Base-by-base conservation (phyloP, 2,888 invertebrate genomes). In the Tipula helvola region DNA sequence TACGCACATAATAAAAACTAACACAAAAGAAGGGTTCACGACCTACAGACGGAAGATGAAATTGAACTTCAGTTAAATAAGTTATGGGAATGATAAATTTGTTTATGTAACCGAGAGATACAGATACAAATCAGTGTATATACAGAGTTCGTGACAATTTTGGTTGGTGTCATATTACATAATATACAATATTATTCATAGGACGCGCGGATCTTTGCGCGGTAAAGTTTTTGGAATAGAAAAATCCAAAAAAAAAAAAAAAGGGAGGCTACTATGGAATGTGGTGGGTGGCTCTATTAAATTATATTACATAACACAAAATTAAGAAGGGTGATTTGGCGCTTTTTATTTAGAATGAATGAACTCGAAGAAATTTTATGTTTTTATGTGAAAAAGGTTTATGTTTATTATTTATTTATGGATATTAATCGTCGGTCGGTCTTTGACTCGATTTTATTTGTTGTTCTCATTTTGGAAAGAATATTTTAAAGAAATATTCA, bases 351-450 rank as follows among this genome's bases (percentile, higher is more conserved):
- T 12, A 28, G 28, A 71, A 12, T 71, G 71, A 71, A 71, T 71
- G 28, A 71, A 71, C 71, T 71, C 71, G 71, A 71, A 28, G 28
- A 71, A 71, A 71, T 71, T 52, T 71, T 71, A 71, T 71, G 28
- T 71, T 71, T 71, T 71, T 71, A 71, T 71, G 28, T 71, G 71
- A 71, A 71, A 71, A 71, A 71, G 71, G 71, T 71, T 71, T 71
- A 71, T 71, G 71, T 71, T 71, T 71, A 71, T 71, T 71, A 71
- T 71, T 71, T 71, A 71, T 71, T 71, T 71, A 71, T 71, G 71
- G 71, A 71, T 71, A 71, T 57, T 57, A 57, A 57, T 57, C 71
- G 71, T 71, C 71, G 71, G 28, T 71, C 71, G 71, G 71, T 71
- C 71, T 71, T 71, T 71, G 71, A 71, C 71, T 71, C 28, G 71